phyloP scores from a whole-genome alignment of 2,888 invertebrate species.

The Orchesella flavescens region DNA sequence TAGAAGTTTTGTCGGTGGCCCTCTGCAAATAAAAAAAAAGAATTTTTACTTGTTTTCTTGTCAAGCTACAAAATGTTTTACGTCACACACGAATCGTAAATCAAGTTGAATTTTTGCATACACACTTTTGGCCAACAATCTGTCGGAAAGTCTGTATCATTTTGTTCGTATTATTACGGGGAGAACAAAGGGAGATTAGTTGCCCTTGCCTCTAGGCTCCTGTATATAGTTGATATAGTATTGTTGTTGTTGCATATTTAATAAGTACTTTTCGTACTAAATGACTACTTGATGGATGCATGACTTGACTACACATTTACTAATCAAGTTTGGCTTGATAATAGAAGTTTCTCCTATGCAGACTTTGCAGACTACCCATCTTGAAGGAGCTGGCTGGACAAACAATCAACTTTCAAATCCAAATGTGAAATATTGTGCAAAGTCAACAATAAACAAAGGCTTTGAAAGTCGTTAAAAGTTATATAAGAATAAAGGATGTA shows the following conservation, averaged over 20 bases:
- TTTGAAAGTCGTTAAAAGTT: too few species aligned
- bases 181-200: constrained; percentile 4
- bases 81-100: not conserved
- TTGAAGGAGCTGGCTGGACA: too few species aligned
- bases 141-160: not conserved
- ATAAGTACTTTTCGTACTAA: not conserved
- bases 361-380: too few species aligned
- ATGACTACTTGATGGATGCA: not conserved
- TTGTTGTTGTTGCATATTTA: too few species aligned
- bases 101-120: constrained; percentile 4
- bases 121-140: not conserved
- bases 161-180: not conserved
- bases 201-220: constrained; percentile 35
- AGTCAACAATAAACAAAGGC: too few species aligned
- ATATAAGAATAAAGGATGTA: too few species aligned
- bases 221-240: constrained; percentile 26
- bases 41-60: not conserved
- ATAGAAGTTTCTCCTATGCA: too few species aligned
- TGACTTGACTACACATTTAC: constrained; percentile 1
- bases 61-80: not conserved
- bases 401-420: too few species aligned
- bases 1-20: constrained; percentile 59
- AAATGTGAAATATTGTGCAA: too few species aligned
- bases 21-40: constrained; percentile 43
- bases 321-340: not conserved